A percentile compares a stretch with the other conserved stretches of the same genome.
Conservation (phyloP, 35 echinoderm and acorn worm genomes). For the Apostichopus californicus region DNA sequence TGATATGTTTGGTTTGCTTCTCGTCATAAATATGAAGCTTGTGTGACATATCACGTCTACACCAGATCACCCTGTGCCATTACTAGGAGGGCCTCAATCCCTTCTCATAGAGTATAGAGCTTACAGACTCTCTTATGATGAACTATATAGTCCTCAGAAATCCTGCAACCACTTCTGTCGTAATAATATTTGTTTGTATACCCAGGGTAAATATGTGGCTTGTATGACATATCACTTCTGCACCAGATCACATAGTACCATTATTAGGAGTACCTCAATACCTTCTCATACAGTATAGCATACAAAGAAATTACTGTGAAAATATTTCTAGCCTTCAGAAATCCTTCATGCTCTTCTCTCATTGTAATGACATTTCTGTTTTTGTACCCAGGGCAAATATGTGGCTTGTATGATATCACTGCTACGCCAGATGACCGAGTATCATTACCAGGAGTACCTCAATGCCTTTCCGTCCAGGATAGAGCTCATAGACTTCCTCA, state of each 20-base stretch:
- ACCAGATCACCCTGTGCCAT: constrained; percentile 90
- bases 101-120: constrained; percentile 77
- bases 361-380: background rate
- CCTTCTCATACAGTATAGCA: constrained; percentile 76
- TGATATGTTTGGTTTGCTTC: no score
- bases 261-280: constrained; percentile 90
- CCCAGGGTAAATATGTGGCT: constrained; percentile 75
- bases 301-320: constrained; percentile 91
- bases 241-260: constrained; percentile 91
- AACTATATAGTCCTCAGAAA: constrained; percentile 87
- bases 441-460: constrained; percentile 98
- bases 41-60: constrained; percentile 74
- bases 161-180: no score
- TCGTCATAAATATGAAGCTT: constrained; percentile 73
- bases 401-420: constrained; percentile 88
- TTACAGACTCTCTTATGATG: constrained; percentile 93
- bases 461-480: constrained; percentile 77
- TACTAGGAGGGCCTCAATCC: constrained; percentile 92
- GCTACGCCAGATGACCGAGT: constrained; percentile 89
- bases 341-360: background rate
- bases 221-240: constrained; percentile 78
- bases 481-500: constrained; percentile 93
- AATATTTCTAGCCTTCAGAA: constrained; percentile 86
- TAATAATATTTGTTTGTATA: no score
- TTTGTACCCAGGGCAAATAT: constrained; percentile 72